Evolutionary conservation across 2,888 invertebrate species (phyloP).

Genomic region (Drosophila borealis): DNA sequence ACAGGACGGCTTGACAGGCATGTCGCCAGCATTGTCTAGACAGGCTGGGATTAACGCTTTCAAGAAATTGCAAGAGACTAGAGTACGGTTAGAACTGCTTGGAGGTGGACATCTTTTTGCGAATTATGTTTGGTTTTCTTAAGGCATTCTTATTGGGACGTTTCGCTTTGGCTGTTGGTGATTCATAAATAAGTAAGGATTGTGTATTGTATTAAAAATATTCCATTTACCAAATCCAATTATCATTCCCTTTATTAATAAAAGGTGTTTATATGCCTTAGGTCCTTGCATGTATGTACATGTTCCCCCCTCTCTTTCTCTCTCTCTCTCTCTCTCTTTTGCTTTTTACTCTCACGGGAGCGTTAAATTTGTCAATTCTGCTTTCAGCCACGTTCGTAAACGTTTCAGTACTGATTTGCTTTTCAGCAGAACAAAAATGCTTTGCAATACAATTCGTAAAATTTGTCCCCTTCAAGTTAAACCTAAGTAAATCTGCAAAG

Average conservation of each 20-base stretch:
- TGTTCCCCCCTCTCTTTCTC: not conserved
- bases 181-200: slow-evolving; percentile 2
- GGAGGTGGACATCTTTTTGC: not conserved
- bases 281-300: too few species aligned
- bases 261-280: too few species aligned
- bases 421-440: too few species aligned
- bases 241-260: too few species aligned
- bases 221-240: too few species aligned
- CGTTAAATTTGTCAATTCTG: not conserved
- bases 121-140: not conserved
- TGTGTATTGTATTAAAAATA: not conserved
- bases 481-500: too few species aligned
- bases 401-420: not conserved
- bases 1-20: slow-evolving; percentile 9
- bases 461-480: too few species aligned
- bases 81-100: slow-evolving; percentile 8
- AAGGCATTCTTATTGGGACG: not conserved
- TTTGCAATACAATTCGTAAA: not conserved
- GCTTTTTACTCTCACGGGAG: not conserved
- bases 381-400: not conserved
- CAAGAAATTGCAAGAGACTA: slow-evolving; percentile 6
- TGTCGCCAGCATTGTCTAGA: slow-evolving; percentile 67
- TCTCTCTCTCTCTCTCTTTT: not conserved
- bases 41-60: slow-evolving; percentile 45
- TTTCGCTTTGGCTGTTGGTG: not conserved